Base-by-base conservation (phyloP, 2,888 invertebrate species). In the Leucoptera coffeella region DNA sequence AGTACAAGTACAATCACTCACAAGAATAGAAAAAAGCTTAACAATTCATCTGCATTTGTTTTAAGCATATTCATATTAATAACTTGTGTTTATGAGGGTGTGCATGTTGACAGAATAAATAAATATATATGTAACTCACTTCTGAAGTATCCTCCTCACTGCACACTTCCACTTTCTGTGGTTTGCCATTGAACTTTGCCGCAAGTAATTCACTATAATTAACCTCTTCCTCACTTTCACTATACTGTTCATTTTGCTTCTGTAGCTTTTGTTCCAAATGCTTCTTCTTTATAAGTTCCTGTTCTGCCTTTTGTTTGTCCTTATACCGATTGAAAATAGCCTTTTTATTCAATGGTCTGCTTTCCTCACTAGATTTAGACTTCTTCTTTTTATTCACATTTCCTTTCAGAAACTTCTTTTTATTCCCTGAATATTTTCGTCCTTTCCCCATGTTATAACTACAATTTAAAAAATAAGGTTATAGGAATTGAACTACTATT, bases 171-270 rank as follows among this genome's bases (percentile, higher is more conserved):
- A 34, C 31, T 25, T 38, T 42, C 25, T 39, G 48, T 19, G 36
- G 39, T 10, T 35, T 43, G n/a, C 36, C 37, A 25, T 42, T 43
- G 32, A 76, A 77, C 30, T 72, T 71, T n/a, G n/a, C n/a, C 1
- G 75, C 67, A 12, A 80, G 42, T 23, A 80, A 43, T 36, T 71
- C 61, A 20, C 56, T 60, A 39, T 72, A 65, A 50, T 78, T 53
- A 35, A 59, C 57, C 11, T 32, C 30, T 26, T 61, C 62, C 30
- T 74, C 74, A 32, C 75, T 75, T n/a, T 74, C 73, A 12, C 60
- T 57, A 29, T 64, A 69, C 2, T 52, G 50, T 13, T 45, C 46
- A 21, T 22, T 15, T 12, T 58, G 57, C 30, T 50, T 41, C 32
- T 50, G 42, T 22, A 62, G 40, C 32, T 48, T 56, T 8, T 42